Base-by-base conservation (phyloP, 2,113 vertebrate genomes). In the Osmerus eperlanus region DNA sequence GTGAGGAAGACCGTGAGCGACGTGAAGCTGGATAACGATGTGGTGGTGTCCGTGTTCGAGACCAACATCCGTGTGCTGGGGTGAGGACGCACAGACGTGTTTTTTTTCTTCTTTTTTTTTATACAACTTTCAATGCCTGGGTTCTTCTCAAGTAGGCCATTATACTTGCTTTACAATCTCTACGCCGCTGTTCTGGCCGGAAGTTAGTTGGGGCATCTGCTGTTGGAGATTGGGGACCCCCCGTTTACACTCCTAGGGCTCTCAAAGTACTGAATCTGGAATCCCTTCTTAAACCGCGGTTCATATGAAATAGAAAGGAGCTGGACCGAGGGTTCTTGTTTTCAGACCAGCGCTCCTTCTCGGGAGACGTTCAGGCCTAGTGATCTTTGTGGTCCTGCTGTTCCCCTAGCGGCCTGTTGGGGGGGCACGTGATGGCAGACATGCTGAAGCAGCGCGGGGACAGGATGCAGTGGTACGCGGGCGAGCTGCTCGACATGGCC, bases 381-480 rank as follows among this genome's bases (percentile, higher is more conserved):
- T 36, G 7, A 64, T 5, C 12, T 29, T 29, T 64, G 29, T 4
- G 2, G 15, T 8, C 15, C 14, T 19, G 29, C 53, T 71, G 65
- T 75, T 32, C 76, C 28, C 19, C 13, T 69, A 99, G 97, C 55
- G 97, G 97, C 75, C 95, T 99, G 76, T 80, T 99, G 72, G 97
- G 97, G n/a, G 97, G 94, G 25, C 97, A 99, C n/a, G 94, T 97
- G 0, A 92, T 99, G 92, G 97, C 97, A 0, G 92, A 98, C 85
- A 93, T 98, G 92, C 91, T 98, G 77, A 94, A 92, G 68, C 94
- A 96, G 66, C 92, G 94, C 69, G 96, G 96, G 1, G 93, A 94
- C 78, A 83, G 84, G 69, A 98, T 99, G 96, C 93, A 93, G 82
- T 99, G 97, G 97, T 99, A 99, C 85, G 89, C 84, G 0, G 93